Percentiles rank a stretch among this genome's conserved stretches.
phyloP scores from a whole-genome alignment of 1,140 invertebrate genomes.

The Bombus superbus region DNA sequence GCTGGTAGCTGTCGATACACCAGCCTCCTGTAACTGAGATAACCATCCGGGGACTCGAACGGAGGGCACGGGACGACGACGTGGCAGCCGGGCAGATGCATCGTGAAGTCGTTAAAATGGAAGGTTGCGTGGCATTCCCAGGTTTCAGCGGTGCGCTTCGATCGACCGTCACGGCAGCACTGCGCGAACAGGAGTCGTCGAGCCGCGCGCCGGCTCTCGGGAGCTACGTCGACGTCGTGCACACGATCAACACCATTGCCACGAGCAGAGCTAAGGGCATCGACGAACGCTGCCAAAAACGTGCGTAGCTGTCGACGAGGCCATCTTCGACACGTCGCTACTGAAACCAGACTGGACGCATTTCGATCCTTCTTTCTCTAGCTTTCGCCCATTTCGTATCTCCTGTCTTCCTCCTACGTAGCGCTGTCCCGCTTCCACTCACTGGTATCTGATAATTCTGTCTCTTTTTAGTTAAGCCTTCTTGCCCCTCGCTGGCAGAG shows the following conservation, averaged over 20 bases:
- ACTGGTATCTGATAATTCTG: background rate
- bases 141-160: constrained; percentile 60
- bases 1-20: constrained; percentile 24
- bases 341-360: constrained; percentile 40
- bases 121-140: constrained; percentile 25
- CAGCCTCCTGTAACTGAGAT: background rate
- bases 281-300: constrained; percentile 48
- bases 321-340: constrained; percentile 49
- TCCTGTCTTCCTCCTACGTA: background rate
- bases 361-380: constrained; percentile 18
- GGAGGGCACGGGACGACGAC: constrained; percentile 9
- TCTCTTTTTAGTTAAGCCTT: background rate
- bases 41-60: background rate
- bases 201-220: constrained; percentile 37
- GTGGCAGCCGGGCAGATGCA: constrained; percentile 19
- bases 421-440: background rate
- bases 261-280: background rate
- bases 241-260: constrained; percentile 24
- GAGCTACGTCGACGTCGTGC: constrained; percentile 31
- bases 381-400: background rate
- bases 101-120: constrained; percentile 40
- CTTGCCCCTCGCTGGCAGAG: background rate
- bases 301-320: constrained; percentile 49
- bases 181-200: constrained; percentile 44
- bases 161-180: constrained; percentile 68